Evolutionary conservation across 1,140 invertebrate species (phyloP).

Genomic region (Bombyx mori): DNA sequence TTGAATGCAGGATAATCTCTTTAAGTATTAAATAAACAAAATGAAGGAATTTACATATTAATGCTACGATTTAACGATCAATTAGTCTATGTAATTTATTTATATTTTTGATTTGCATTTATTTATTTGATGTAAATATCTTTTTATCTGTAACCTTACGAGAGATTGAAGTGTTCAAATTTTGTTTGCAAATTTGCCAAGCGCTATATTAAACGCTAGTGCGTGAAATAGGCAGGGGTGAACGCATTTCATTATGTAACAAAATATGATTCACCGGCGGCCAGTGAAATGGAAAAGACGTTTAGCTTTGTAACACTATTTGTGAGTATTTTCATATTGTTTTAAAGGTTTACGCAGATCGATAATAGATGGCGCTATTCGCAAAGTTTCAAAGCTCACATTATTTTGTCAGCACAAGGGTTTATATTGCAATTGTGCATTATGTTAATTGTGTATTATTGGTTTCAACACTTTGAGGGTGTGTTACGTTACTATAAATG

Average conservation of each 20-base stretch:
- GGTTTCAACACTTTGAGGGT: too few relatives aligned
- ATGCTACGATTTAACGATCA: too few relatives aligned
- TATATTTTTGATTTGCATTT: too few relatives aligned
- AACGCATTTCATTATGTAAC: conserved; percentile 51
- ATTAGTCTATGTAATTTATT: too few relatives aligned
- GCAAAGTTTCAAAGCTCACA: background rate
- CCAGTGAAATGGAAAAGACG: conserved; percentile 47
- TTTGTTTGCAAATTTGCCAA: background rate
- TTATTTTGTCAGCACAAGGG: too few relatives aligned
- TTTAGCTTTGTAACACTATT: conserved; percentile 29
- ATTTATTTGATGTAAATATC: too few relatives aligned
- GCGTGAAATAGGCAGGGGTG: conserved; percentile 19
- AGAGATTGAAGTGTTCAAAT: background rate
- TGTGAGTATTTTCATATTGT: background rate
- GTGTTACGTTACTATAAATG: too few relatives aligned
- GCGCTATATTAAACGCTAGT: conserved; percentile 18
- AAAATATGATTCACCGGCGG: conserved; percentile 43
- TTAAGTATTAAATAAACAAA: too few relatives aligned
- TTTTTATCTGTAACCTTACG: background rate
- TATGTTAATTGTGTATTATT: too few relatives aligned
- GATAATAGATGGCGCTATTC: background rate
- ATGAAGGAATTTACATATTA: too few relatives aligned
- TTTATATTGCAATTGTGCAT: too few relatives aligned
- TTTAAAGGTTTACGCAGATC: background rate
- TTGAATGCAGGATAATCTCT: too few relatives aligned